Base-by-base conservation (phyloP, 2,888 invertebrate genomes). In the Drosophila conformis region DNA sequence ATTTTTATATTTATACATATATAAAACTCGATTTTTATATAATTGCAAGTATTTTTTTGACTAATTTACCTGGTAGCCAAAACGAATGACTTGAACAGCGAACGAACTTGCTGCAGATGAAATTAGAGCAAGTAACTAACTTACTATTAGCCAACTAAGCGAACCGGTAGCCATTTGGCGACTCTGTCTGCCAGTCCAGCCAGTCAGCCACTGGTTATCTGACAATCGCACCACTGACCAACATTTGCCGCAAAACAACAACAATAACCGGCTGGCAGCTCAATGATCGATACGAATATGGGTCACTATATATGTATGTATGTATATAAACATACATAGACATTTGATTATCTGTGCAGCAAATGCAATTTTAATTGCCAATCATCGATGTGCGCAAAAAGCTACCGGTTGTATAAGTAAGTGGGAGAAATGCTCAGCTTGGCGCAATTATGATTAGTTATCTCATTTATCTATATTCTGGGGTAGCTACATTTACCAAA, bases 301-400 rank as follows among this genome's bases (percentile, higher is more conserved):
- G 82, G 87, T 82, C 82, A 84, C 54, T 38, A 31, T 46, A 33
- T 48, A 33, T 29, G 25, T 21, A 21, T 27, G 27, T 21, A 21
- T 27, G 27, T 27, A 8, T 10, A n/a, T 7, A 42, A 13, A 33
- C 40, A 38, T 38, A 38, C 18, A 38, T 38, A 78, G 60, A 77
- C 82, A 83, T 83, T 75, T 69, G 87, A 87, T 79, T 73, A 84
- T 84, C 67, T 66, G 69, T 73, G 66, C 79, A 58, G 57, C 70
- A 81, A 68, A 78, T 76, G 76, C 76, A 72, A 77, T 87, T 89
- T 89, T 89, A 84, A 89, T 84, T 89, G 84, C 90, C 85, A 82
- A 77, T 84, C 79, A 67, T 76, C 82, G 56, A 62, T 59, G 59
- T 27, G 51, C 51, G 38, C 25, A 51, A 49, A 49, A 29, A 27